Base-by-base conservation (phyloP, 2,888 invertebrate species). In the Hypolimnas misippus region DNA sequence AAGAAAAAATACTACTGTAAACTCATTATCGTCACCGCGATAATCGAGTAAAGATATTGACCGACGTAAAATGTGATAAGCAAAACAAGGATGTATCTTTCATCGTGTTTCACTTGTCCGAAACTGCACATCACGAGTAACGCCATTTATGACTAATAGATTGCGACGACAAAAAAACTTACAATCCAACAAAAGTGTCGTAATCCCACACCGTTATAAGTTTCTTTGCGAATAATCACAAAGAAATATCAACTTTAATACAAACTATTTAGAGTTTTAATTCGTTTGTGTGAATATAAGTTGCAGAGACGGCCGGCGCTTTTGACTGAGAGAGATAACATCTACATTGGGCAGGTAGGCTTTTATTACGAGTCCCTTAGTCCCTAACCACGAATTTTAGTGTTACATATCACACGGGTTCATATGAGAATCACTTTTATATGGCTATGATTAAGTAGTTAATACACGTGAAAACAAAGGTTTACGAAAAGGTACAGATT, bases 331-430 rank as follows among this genome's bases (percentile, higher is more conserved):
- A 17, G 44, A 89, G 90, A 90, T 90, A 90, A 87, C 83, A 90
- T 90, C 90, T 89, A 86, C 83, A 49, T 82, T 81, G 77, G 82
- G 77, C 90, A 90, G 91, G 91, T 91, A 91, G 85, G 84, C 83
- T 86, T 88, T 89, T 88, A 87, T 78, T 83, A 79, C 81, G 73
- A 25, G 69, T 75, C 78, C 73, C 73, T 70, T 73, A 74, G 74
- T 70, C 60, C 72, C 78, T 73, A 76, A 74, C 69, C 72, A 70
- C 69, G 69, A 69, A 72, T 74, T 72, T 59, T 57, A 59, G 62
- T 67, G 64, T 58, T 67, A 64, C 53, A 62, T 65, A 51, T 65
- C 19, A 62, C 65, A 59, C 62, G 62, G 52, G 40, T 21, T 53
- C 31, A 54, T 57, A 55, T 62, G 65, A 51, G 62, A 62, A 59